Conservation (phyloP, 2,888 invertebrate species). For the Ectemnius continuus region DNA sequence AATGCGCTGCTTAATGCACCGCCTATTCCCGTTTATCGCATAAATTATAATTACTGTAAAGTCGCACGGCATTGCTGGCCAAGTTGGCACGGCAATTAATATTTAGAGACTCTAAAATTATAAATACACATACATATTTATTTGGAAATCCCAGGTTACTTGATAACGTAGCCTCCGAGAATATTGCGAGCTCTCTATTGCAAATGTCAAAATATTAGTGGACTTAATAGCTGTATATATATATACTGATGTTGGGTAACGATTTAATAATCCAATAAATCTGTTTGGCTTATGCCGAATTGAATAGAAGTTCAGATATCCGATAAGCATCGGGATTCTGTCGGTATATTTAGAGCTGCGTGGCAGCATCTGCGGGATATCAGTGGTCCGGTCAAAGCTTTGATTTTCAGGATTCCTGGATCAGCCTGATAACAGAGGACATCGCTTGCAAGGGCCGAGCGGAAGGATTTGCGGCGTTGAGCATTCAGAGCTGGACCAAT, state of each 20-base stretch:
- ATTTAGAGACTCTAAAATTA: no score
- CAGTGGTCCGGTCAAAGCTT: neutral
- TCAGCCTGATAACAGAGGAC: neutral
- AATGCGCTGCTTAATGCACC: conserved; percentile 45
- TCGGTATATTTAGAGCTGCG: neutral
- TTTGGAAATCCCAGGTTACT: no score
- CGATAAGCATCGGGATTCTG: neutral
- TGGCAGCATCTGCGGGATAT: neutral
- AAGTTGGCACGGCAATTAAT: no score
- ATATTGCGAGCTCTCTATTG: no score
- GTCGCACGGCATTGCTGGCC: neutral
- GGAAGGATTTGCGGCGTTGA: neutral
- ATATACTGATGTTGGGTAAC: neutral
- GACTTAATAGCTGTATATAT: no score
- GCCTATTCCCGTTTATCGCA: conserved; percentile 9
- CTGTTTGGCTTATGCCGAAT: neutral
- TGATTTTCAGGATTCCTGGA: neutral
- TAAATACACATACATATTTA: no score
- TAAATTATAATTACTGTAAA: conserved; percentile 41
- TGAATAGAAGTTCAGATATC: neutral
- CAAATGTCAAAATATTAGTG: no score
- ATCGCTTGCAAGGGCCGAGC: neutral
- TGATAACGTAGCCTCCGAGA: no score
- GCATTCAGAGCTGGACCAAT: neutral
- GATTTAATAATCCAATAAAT: conserved; percentile 1